Evolutionary conservation across 2,113 vertebrate genomes (phyloP).

Genomic region (Callipepla californica): DNA sequence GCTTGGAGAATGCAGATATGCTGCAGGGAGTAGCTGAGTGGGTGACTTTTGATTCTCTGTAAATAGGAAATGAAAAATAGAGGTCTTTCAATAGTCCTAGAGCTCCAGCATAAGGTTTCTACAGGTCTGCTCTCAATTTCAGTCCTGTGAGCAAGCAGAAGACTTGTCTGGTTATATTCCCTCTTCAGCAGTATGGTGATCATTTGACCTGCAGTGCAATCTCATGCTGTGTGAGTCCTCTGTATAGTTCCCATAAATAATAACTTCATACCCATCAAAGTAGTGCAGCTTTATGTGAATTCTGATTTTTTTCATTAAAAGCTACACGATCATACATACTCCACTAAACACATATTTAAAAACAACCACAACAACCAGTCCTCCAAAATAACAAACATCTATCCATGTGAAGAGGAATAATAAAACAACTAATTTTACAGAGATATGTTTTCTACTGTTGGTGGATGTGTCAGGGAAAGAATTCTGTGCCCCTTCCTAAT

Average conservation of each 20-base stretch:
- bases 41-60: not conserved
- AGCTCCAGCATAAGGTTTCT: not conserved
- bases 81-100: not conserved
- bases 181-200: not conserved
- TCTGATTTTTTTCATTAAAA: not conserved
- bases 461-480: not conserved
- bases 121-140: not conserved
- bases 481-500: not conserved
- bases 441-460: not conserved
- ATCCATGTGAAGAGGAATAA: not conserved
- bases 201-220: not conserved
- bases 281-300: not conserved
- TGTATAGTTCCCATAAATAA: not conserved
- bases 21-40: not conserved
- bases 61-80: conserved; percentile 1
- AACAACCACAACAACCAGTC: not conserved
- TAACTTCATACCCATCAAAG: not conserved
- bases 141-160: not conserved
- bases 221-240: not conserved
- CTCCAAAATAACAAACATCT: not conserved
- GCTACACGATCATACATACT: not conserved
- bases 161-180: not conserved
- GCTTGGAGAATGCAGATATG: not conserved
- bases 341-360: not conserved
- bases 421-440: not conserved